Evolutionary conservation across 2,113 vertebrate genomes (phyloP), one percentile per base, ranked within the genome.

Genomic region (Callopanchax toddi): DNA sequence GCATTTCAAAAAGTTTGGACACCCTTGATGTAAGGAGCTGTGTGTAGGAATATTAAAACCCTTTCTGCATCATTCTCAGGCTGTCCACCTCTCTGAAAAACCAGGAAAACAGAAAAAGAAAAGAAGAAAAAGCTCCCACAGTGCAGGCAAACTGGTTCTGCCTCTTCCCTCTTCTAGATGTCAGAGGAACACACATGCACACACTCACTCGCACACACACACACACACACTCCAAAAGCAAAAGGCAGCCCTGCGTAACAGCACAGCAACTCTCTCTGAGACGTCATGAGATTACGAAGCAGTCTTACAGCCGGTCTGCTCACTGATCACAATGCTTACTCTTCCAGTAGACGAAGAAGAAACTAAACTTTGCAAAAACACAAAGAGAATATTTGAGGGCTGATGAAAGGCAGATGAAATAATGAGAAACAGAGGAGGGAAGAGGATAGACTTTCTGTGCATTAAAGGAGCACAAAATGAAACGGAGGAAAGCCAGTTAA

Each of bases 31-130:
- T n/a, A n/a, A n/a, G n/a, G n/a, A n/a, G n/a, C n/a, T n/a, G n/a
- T n/a, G 29, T 7, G 4, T 6, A 9, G 29, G 10, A 32, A 32
- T 7, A 32, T 32, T 74, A 39, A 62, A 18, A 71, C 42, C 32
- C 1, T 71, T 55, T 26, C 61, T 70, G 79, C 10, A 83, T 80
- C 85, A 87, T 70, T 85, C 56, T 71, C 45, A 49, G 1, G 6
- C 29, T 9, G 6, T 6, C 6, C 29, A 32, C 6, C 29, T 32
- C 29, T 32, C 5, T n/a, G n/a, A 20, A 59, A 46, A 84, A 34
- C 46, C 51, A 72, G 26, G 48, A 67, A 60, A 26, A 76, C 36
- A 63, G 21, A 67, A 62, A 51, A 60, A 69, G 37, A 61, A 21
- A 68, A 57, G 53, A 74, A 69, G 53, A 74, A 71, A 79, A 60